A percentile compares a stretch with the other conserved stretches of the same genome.
These are phyloP conservation scores for Leptodirus hochenwartii DNA, from an alignment of 2,888 invertebrate genomes.

Conservation along the genomic window DNA sequence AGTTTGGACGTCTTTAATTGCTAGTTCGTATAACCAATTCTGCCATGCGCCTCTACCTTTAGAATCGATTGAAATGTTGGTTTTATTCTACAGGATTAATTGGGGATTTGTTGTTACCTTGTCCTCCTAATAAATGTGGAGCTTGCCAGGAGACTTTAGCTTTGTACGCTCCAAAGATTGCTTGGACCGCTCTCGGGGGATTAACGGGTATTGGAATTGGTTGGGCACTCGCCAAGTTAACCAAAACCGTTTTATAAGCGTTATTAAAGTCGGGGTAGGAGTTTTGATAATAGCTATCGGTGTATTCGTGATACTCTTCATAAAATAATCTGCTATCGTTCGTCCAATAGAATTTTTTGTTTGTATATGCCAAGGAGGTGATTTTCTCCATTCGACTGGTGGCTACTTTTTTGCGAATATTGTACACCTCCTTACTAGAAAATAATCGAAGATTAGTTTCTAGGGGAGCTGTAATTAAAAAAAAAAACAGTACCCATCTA, in stretches of 20 bases:
- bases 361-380: constrained; percentile 54
- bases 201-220: constrained; percentile 64
- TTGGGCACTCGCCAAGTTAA: constrained; percentile 51
- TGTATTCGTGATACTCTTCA: constrained; percentile 56
- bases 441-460: neutral
- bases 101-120: constrained; percentile 34
- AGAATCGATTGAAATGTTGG: constrained; percentile 7
- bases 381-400: constrained; percentile 57
- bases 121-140: constrained; percentile 57
- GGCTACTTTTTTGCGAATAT: constrained; percentile 57
- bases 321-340: constrained; percentile 56
- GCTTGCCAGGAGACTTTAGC: constrained; percentile 70
- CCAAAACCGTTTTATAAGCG: constrained; percentile 24
- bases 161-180: constrained; percentile 54
- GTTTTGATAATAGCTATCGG: constrained; percentile 60
- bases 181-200: constrained; percentile 63
- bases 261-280: constrained; percentile 38
- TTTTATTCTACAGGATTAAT: constrained; percentile 1
- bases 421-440: constrained; percentile 43
- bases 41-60: constrained; percentile 43
- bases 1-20: constrained; percentile 36
- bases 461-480: neutral
- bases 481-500: constrained; percentile 45
- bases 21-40: constrained; percentile 64
- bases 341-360: constrained; percentile 74